Evolutionary conservation across 2,888 invertebrate genomes (phyloP).

Genomic region (Drosophila niveifrons): DNA sequence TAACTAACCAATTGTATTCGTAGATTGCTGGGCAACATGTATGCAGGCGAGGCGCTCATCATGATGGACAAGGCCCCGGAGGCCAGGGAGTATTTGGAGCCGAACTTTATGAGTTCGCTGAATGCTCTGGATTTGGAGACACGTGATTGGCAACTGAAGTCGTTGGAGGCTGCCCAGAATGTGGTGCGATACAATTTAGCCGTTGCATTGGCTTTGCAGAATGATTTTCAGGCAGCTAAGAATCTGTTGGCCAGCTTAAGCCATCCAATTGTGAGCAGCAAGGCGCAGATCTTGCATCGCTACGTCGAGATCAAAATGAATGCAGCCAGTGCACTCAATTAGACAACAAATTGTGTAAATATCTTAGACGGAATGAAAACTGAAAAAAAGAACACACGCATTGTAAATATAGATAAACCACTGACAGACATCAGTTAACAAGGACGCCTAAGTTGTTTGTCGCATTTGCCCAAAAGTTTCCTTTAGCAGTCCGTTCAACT

Average conservation of each 20-base stretch:
- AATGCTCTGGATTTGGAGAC: slow-evolving; percentile 86
- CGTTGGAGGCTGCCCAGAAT: slow-evolving; percentile 89
- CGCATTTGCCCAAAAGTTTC: neutral
- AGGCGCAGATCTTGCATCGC: slow-evolving; percentile 86
- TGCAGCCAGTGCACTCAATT: slow-evolving; percentile 42
- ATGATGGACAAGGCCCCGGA: slow-evolving; percentile 93
- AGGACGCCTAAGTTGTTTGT: neutral
- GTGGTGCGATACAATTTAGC: slow-evolving; percentile 92
- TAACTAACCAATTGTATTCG: neutral
- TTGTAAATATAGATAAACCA: slow-evolving; percentile 56
- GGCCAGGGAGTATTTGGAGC: slow-evolving; percentile 93
- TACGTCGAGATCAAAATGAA: slow-evolving; percentile 85
- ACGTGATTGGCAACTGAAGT: slow-evolving; percentile 86
- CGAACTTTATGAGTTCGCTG: slow-evolving; percentile 89
- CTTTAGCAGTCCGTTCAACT: neutral
- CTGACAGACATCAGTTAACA: slow-evolving; percentile 8
- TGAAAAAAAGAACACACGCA: slow-evolving; percentile 23
- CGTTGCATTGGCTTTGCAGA: slow-evolving; percentile 90
- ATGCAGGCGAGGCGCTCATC: slow-evolving; percentile 95
- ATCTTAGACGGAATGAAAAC: slow-evolving; percentile 59
- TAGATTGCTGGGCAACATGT: slow-evolving; percentile 93
- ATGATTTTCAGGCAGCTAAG: slow-evolving; percentile 89
- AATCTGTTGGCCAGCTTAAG: slow-evolving; percentile 77
- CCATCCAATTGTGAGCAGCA: slow-evolving; percentile 82
- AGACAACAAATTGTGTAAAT: slow-evolving; percentile 74